Percentiles rank a stretch among this genome's conserved stretches.
phyloP scores from a whole-genome alignment of 2,888 invertebrate species.

The Thymelicus lineola region DNA sequence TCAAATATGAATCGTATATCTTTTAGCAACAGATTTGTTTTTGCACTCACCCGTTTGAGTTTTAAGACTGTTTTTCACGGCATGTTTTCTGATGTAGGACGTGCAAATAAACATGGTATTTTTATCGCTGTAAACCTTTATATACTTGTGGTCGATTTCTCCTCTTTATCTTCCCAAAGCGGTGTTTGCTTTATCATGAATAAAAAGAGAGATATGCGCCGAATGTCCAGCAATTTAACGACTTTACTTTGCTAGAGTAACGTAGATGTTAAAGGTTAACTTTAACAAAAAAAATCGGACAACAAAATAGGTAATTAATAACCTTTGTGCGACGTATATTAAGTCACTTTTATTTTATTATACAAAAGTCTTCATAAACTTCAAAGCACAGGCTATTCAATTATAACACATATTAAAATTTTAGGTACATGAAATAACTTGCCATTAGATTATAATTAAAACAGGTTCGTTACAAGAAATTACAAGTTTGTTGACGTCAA shows the following conservation, averaged over 20 bases:
- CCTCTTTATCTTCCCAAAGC: conserved; percentile 80
- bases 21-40: conserved; percentile 57
- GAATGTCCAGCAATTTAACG: conserved; percentile 59
- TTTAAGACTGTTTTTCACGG: conserved; percentile 65
- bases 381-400: background rate
- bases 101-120: conserved; percentile 85
- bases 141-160: conserved; percentile 84
- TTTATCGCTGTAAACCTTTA: conserved; percentile 84
- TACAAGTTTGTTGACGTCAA: conserved; percentile 68
- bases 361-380: background rate
- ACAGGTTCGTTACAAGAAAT: conserved; percentile 55
- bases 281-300: background rate
- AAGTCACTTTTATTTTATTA: too few species aligned
- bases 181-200: conserved; percentile 82
- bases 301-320: too few species aligned
- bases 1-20: conserved; percentile 64
- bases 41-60: conserved; percentile 50
- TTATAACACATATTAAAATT: conserved; percentile 13
- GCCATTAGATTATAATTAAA: conserved; percentile 11
- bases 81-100: conserved; percentile 78
- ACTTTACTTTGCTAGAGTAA: conserved; percentile 19
- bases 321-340: too few species aligned
- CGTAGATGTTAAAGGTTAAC: background rate
- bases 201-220: conserved; percentile 71
- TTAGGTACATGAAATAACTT: background rate